Base-by-base conservation (phyloP, 2,113 vertebrate genomes). In the Pica pica region DNA sequence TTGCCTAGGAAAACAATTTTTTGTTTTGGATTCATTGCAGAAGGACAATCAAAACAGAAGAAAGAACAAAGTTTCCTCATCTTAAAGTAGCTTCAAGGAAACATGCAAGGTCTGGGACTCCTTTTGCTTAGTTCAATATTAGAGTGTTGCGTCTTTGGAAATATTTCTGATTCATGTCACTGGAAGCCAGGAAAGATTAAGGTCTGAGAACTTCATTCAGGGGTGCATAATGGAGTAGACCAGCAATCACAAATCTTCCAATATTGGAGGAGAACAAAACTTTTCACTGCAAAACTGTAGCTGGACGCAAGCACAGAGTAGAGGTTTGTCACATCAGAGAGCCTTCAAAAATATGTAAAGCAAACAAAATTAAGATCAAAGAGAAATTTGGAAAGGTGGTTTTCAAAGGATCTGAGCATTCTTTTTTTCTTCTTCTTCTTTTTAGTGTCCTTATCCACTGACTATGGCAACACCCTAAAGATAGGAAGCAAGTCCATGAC, bases 351-450 rank as follows among this genome's bases (percentile, higher is more conserved):
- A n/a, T 18, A 16, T 42, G 56, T 10, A 90, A 90, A 74, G 46
- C 49, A 90, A 94, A 77, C 37, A 92, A 67, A 94, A 60, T 78
- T 37, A 73, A 55, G 67, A 93, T 93, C 70, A 93, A 93, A 90
- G 67, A 42, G 28, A 85, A 80, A 69, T 49, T 28, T 68, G 65
- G 31, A 61, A 75, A 39, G 63, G 53, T 42, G 10, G 0, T 63
- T 55, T 94, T 68, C 49, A 13, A 83, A 73, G 14, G 28, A 10
- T 41, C 24, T 61, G 53, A 83, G 18, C 30, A 64, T 59, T 13
- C 13, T 26, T 4, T 3, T 30, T 4, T 81, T 47, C 33, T 44
- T 7, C 20, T 33, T 12, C 16, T 22, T 11, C 6, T 31, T 67
- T 59, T 57, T n/a, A 8, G 4, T 69, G 57, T 41, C 18, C 9